Conservation (phyloP, 2,113 vertebrate species). For the Oreamnos americanus region DNA sequence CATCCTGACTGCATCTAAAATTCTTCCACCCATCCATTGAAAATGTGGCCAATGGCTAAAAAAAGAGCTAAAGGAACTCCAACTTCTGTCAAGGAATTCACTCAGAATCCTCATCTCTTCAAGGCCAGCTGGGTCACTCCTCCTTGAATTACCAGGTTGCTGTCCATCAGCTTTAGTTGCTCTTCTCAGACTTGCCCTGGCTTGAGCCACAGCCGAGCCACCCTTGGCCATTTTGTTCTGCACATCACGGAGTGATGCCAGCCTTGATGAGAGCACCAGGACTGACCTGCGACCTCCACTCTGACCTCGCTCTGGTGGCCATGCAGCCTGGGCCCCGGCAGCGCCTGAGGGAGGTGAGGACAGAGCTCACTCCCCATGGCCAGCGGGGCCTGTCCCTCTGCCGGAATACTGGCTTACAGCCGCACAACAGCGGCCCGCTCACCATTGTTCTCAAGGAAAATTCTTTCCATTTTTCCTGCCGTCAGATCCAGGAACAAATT, state of each 20-base stretch:
- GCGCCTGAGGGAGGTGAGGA: not conserved
- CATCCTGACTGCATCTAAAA: not conserved
- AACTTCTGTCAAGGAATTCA: not conserved
- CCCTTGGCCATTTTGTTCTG: not conserved
- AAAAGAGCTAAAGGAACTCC: not conserved
- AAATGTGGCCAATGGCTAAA: not conserved
- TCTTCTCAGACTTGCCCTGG: not conserved
- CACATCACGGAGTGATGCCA: not conserved
- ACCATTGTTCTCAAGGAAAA: not conserved
- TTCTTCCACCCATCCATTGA: not conserved
- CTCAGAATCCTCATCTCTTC: not conserved
- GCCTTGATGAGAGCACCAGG: not conserved
- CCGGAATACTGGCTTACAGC: not conserved
- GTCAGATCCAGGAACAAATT: not conserved
- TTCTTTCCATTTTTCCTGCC: not conserved
- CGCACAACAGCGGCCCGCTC: not conserved
- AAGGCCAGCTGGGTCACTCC: rapidly evolving
- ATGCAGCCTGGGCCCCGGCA: not conserved
- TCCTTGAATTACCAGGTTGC: no score
- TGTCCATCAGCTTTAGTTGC: not conserved
- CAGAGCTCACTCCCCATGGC: not conserved
- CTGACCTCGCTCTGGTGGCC: not conserved
- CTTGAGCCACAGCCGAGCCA: not conserved
- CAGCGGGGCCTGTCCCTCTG: not conserved
- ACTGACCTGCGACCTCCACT: not conserved